A percentile compares a stretch with the other conserved stretches of the same genome.
Conservation (phyloP, 35 echinoderm and acorn worm species). For the Acanthaster planci region DNA sequence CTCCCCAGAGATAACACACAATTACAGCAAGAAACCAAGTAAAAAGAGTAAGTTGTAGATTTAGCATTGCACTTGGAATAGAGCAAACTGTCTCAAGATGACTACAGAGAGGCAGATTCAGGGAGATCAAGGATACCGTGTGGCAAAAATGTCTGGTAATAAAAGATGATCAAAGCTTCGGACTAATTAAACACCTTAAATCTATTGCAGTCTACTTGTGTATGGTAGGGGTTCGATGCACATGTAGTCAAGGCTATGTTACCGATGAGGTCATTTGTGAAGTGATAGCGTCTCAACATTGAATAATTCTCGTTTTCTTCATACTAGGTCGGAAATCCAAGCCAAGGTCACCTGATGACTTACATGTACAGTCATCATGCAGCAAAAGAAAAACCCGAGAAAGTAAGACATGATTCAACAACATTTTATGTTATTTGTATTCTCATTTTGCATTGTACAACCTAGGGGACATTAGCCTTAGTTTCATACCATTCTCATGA, state of each 20-base stretch:
- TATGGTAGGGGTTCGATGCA: no score
- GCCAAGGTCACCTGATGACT: conserved; percentile 40
- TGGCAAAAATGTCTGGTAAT: background rate
- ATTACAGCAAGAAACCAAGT: conserved; percentile 10
- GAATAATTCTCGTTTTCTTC: background rate
- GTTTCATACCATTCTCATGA: no score
- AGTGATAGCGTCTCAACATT: background rate
- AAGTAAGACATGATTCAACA: conserved; percentile 35
- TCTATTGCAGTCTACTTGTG: no score
- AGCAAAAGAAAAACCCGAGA: conserved; percentile 62
- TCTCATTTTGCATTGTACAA: background rate
- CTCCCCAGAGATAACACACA: background rate
- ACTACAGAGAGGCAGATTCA: background rate
- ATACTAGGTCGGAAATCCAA: conserved; percentile 54
- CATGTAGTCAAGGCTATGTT: no score
- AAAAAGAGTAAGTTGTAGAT: background rate
- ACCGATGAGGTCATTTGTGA: no score
- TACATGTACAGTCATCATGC: conserved; percentile 38
- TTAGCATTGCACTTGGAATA: background rate
- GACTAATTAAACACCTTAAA: no score
- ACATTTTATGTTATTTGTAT: no score
- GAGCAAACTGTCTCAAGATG: background rate
- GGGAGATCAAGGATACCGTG: background rate
- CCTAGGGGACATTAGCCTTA: background rate
- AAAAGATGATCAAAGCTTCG: no score